Conservation (phyloP, 2,113 vertebrate genomes). For the Epinephelus fuscoguttatus region DNA sequence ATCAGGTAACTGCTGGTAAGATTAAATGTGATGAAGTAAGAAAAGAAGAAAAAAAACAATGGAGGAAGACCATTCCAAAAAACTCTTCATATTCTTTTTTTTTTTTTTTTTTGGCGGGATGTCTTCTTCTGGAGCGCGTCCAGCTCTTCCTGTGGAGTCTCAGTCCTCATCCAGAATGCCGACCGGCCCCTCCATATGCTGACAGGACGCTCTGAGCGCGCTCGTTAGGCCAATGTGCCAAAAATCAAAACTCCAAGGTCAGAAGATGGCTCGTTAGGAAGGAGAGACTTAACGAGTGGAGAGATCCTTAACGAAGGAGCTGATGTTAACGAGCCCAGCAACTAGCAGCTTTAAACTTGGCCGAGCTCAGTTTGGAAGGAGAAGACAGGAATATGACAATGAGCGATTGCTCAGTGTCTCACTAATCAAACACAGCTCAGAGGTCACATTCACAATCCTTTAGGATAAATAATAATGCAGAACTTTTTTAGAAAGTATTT, state of each 20-base stretch:
- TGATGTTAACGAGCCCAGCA: conserved; percentile 32
- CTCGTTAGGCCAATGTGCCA: conserved; percentile 60
- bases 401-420: neutral
- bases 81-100: conserved; percentile 20
- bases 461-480: neutral
- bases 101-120: conserved; percentile 51
- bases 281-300: conserved; percentile 34
- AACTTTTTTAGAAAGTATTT: neutral
- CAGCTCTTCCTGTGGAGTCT: conserved; percentile 59
- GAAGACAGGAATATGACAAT: neutral
- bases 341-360: conserved; percentile 13
- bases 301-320: conserved; percentile 43
- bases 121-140: conserved; percentile 55
- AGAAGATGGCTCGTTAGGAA: conserved; percentile 55
- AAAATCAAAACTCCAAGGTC: conserved; percentile 68
- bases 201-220: conserved; percentile 57
- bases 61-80: neutral
- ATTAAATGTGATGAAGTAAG: neutral
- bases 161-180: conserved; percentile 41
- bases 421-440: neutral
- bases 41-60: neutral
- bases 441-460: neutral
- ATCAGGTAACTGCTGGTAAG: neutral
- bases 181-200: conserved; percentile 68
- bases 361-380: neutral